Percentiles rank a stretch among this genome's conserved stretches.
These are phyloP conservation scores for Chaitophorus viminalis DNA, from an alignment of 2,888 invertebrate species.

Conservation along the genomic window DNA sequence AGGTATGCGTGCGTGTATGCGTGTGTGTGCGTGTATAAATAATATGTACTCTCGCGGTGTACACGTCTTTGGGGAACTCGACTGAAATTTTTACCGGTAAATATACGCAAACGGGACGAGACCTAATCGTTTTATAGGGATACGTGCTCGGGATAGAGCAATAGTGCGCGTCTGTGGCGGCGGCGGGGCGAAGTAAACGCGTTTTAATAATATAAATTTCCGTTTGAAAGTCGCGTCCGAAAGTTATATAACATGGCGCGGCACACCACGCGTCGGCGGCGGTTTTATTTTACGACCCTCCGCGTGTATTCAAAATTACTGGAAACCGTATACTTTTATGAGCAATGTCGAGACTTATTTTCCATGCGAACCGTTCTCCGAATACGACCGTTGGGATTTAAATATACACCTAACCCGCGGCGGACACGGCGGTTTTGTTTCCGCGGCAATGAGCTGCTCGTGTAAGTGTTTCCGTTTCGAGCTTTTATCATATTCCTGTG, in stretches of 20 bases:
- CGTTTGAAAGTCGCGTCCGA: background rate
- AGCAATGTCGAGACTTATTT: constrained; percentile 43
- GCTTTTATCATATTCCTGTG: constrained; percentile 44
- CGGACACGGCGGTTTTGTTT: constrained; percentile 22
- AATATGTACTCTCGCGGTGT: background rate
- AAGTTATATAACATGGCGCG: too few relatives aligned
- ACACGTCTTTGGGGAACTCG: background rate
- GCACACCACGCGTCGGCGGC: background rate
- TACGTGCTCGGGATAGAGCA: too few relatives aligned
- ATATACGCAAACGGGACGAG: background rate
- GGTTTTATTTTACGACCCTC: constrained; percentile 7
- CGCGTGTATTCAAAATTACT: constrained; percentile 16
- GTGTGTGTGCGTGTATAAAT: background rate
- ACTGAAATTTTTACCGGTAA: background rate
- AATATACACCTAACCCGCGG: too few relatives aligned
- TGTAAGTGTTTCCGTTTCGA: constrained; percentile 21
- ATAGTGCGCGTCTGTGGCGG: too few relatives aligned
- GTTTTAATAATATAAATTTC: too few relatives aligned
- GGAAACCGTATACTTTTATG: constrained; percentile 43
- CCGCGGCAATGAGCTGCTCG: constrained; percentile 5
- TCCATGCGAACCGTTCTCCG: background rate
- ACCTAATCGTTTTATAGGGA: background rate
- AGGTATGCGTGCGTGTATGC: too few relatives aligned
- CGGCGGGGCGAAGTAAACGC: too few relatives aligned
- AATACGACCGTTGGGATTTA: background rate